Percentiles rank a stretch among this genome's conserved stretches.
phyloP scores from a whole-genome alignment of 2,888 invertebrate genomes.

The Trichopria drosophilae region DNA sequence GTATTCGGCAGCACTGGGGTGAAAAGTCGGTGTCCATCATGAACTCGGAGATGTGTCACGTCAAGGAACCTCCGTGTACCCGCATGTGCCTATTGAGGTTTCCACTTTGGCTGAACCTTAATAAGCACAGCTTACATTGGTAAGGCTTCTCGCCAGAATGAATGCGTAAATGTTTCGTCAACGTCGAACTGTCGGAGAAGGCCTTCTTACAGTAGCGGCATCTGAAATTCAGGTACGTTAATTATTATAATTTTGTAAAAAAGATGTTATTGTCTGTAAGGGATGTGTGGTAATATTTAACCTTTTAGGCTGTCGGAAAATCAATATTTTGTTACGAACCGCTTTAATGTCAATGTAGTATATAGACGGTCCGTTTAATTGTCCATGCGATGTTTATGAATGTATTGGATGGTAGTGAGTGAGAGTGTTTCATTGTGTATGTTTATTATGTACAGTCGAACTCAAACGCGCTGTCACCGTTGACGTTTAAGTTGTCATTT shows the following conservation, averaged over 20 bases:
- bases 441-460: too few relatives aligned
- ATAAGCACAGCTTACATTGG: slow-evolving; percentile 92
- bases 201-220: slow-evolving; percentile 97
- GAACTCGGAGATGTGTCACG: slow-evolving; percentile 48
- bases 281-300: too few relatives aligned
- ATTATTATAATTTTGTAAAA: slow-evolving; percentile 1
- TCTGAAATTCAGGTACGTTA: slow-evolving; percentile 54
- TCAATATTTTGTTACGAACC: too few relatives aligned
- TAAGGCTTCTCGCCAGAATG: slow-evolving; percentile 94
- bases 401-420: too few relatives aligned
- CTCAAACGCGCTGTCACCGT: too few relatives aligned
- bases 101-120: slow-evolving; percentile 97
- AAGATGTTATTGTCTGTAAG: too few relatives aligned
- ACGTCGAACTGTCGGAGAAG: slow-evolving; percentile 96
- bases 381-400: too few relatives aligned
- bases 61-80: slow-evolving; percentile 74
- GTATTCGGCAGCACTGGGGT: slow-evolving; percentile 54
- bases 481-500: too few relatives aligned
- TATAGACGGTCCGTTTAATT: too few relatives aligned
- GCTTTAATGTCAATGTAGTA: too few relatives aligned
- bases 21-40: slow-evolving; percentile 38
- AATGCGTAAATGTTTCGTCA: slow-evolving; percentile 95
- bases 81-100: slow-evolving; percentile 99
- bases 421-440: too few relatives aligned
- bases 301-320: too few relatives aligned